Percentiles rank a stretch among this genome's conserved stretches.
Evolutionary conservation across 2,888 invertebrate genomes (phyloP).

Genomic region (Terebella lapidaria): DNA sequence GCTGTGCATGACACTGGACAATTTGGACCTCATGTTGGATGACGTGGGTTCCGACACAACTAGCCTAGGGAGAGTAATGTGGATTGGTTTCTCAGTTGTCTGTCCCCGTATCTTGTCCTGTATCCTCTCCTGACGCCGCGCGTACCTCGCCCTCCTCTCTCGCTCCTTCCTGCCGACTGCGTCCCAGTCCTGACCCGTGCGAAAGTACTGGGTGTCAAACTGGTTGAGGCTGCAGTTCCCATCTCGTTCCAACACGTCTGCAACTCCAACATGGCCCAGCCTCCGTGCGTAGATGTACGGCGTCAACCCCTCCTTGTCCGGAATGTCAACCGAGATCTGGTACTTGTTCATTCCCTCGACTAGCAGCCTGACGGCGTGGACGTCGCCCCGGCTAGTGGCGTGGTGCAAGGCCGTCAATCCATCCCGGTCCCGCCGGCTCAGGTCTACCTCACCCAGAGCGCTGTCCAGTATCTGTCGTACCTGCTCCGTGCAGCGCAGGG

Average conservation of each 20-base stretch:
- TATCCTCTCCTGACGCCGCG: not conserved
- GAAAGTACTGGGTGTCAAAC: conserved; percentile 25
- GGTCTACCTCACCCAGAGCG: conserved; percentile 37
- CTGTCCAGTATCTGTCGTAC: conserved; percentile 28
- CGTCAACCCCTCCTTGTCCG: conserved; percentile 39
- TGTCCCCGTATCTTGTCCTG: conserved; percentile 7
- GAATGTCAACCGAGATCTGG: conserved; percentile 36
- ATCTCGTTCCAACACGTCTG: conserved; percentile 29
- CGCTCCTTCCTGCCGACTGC: conserved; percentile 7
- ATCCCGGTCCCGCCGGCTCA: conserved; percentile 32
- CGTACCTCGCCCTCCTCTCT: not conserved
- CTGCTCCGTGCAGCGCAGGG: conserved; percentile 28
- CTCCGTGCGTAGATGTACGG: conserved; percentile 42
- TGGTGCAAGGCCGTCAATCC: conserved; percentile 43
- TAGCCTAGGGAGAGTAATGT: not conserved
- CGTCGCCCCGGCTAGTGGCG: conserved; percentile 33
- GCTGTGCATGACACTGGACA: not conserved
- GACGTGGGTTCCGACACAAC: not conserved
- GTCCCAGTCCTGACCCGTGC: conserved; percentile 5
- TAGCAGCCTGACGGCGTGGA: conserved; percentile 29
- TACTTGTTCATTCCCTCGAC: conserved; percentile 33
- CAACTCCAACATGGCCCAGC: conserved; percentile 33
- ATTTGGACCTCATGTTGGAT: not conserved
- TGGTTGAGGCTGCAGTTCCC: conserved; percentile 32
- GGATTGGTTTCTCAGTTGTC: not conserved